Percentiles rank a stretch among this genome's conserved stretches.
These are phyloP conservation scores for Nyctereutes procyonoides DNA, from an alignment of 2,113 vertebrate species.

Conservation along the genomic window DNA sequence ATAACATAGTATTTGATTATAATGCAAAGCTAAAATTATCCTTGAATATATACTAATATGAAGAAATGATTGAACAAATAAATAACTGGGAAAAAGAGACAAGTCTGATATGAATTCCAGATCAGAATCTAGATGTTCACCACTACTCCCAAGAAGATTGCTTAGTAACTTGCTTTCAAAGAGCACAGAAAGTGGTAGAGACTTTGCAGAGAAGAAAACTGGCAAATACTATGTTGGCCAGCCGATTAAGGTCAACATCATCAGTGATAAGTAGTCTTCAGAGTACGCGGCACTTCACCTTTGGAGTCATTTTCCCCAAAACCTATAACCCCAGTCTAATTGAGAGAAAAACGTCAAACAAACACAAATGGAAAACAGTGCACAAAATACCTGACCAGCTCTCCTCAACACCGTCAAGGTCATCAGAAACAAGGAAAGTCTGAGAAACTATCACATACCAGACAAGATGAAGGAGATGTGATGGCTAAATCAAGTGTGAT, in stretches of 20 bases:
- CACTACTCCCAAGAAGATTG: neutral
- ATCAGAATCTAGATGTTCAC: neutral
- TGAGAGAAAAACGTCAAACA: neutral
- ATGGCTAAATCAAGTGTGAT: neutral
- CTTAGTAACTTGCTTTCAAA: neutral
- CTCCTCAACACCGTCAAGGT: neutral
- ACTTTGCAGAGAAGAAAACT: neutral
- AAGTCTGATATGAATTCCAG: neutral
- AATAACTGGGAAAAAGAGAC: neutral
- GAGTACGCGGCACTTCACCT: neutral
- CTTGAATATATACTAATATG: neutral
- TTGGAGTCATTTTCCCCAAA: neutral
- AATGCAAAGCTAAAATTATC: neutral
- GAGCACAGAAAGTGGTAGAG: neutral
- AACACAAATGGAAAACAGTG: neutral
- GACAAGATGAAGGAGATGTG: neutral
- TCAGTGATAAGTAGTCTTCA: too few species aligned
- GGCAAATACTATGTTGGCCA: neutral
- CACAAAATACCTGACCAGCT: neutral
- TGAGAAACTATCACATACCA: neutral
- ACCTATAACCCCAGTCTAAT: neutral
- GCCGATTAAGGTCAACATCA: neutral
- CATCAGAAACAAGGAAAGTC: neutral
- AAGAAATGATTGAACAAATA: neutral
- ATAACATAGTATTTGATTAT: neutral